Evolutionary conservation across 1,140 invertebrate genomes (phyloP).

Genomic region (Asbolus verrucosus): DNA sequence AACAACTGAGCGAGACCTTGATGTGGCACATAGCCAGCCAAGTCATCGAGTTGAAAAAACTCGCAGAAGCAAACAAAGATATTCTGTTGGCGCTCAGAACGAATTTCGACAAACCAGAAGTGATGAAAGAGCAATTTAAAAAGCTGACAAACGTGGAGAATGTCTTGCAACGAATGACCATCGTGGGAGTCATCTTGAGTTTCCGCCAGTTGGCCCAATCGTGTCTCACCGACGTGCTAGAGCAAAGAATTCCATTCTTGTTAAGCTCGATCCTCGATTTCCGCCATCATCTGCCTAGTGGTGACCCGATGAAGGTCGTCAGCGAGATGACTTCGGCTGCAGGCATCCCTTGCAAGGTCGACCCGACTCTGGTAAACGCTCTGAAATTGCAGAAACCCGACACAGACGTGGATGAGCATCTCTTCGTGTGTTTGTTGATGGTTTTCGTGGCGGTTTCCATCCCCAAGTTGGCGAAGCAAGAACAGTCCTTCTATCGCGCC

Average conservation of each 20-base stretch:
- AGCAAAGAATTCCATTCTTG: slow-evolving; percentile 96
- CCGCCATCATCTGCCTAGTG: slow-evolving; percentile 90
- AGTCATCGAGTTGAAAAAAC: slow-evolving; percentile 95
- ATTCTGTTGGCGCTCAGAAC: slow-evolving; percentile 89
- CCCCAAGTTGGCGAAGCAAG: slow-evolving; percentile 93
- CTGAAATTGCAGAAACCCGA: slow-evolving; percentile 90
- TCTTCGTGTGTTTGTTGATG: slow-evolving; percentile 95
- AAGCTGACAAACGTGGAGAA: slow-evolving; percentile 92
- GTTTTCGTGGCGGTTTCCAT: slow-evolving; percentile 99
- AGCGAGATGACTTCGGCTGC: slow-evolving; percentile 97
- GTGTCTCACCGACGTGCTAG: slow-evolving; percentile 93
- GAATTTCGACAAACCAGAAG: slow-evolving; percentile 96
- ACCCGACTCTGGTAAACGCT: slow-evolving; percentile 92
- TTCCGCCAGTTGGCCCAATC: slow-evolving; percentile 95
- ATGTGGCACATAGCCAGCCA: slow-evolving; percentile 99
- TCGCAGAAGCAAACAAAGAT: slow-evolving; percentile 94
- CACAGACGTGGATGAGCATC: slow-evolving; percentile 88
- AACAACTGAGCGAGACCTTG: slow-evolving; percentile 94
- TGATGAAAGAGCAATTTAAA: slow-evolving; percentile 98
- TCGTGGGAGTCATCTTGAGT: slow-evolving; percentile 96
- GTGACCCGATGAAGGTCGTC: slow-evolving; percentile 92
- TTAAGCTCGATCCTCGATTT: slow-evolving; percentile 96
- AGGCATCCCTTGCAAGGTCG: slow-evolving; percentile 92
- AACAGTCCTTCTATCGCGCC: slow-evolving; percentile 89
- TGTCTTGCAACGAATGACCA: slow-evolving; percentile 95